Percentiles rank a stretch among this genome's conserved stretches.
Evolutionary conservation across 2,797 vertebrate species (phyloP).

Genomic region (Hafferia zeledoni): DNA sequence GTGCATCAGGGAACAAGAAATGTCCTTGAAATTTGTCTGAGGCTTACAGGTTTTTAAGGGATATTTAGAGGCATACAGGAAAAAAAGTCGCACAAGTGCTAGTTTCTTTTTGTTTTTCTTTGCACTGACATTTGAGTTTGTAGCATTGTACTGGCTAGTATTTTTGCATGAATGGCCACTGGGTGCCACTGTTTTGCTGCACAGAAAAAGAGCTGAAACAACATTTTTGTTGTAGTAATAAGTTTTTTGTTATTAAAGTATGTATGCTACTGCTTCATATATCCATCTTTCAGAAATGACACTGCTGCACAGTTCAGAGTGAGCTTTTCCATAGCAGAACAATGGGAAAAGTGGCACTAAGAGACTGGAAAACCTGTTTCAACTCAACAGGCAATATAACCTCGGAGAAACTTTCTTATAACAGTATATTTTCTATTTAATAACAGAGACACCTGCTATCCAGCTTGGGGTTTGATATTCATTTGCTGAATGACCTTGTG

Average conservation of each 20-base stretch:
- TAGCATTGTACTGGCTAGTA: neutral
- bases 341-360: conserved; percentile 26
- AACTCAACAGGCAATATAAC: neutral
- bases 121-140: neutral
- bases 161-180: conserved; percentile 62
- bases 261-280: neutral
- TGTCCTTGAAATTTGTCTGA: neutral
- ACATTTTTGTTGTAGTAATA: conserved; percentile 35
- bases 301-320: neutral
- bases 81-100: neutral
- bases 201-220: conserved; percentile 64
- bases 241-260: conserved; percentile 35
- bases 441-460: neutral
- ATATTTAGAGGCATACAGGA: neutral
- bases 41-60: neutral
- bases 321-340: conserved; percentile 18
- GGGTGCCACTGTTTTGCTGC: conserved; percentile 72
- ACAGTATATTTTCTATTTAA: neutral
- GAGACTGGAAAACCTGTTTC: conserved; percentile 20
- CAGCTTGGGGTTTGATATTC: neutral
- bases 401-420: neutral
- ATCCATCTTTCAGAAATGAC: neutral
- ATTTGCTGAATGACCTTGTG: conserved; percentile 4
- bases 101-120: neutral
- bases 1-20: neutral